Evolutionary conservation across 2,113 vertebrate species (phyloP), one percentile per base, ranked within the genome.

Genomic region (Cariama cristata): DNA sequence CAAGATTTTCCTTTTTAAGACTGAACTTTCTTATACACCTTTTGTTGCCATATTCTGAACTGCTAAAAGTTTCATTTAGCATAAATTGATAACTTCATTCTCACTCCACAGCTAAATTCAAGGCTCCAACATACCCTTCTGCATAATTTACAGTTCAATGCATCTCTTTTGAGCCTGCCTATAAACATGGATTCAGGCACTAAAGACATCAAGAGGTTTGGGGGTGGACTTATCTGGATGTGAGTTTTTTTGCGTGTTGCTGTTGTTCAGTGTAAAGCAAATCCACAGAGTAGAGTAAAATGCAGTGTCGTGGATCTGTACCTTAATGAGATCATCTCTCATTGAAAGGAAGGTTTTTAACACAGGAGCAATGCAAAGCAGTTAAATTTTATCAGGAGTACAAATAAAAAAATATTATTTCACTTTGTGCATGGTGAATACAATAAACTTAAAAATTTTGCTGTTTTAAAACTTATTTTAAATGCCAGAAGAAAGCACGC

Each of bases 51-150:
- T 47, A 44, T 66, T 97, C 63, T n/a, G 86, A 96, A 83, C 92
- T 56, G 19, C 40, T 94, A 79, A n/a, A 5, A 75, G 56, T 97
- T 95, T 96, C 79, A 91, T 92, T 93, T 88, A 93, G 35, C 62
- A 60, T 63, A 53, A 96, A 82, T 32, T 75, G 82, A 90, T 96
- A 96, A 92, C 74, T 95, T 93, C 67, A 84, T 88, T 95, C 91
- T 59, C 53, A 73, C 55, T 73, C 63, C 68, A 49, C 44, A 82
- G 68, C 84, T 81, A 86, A 84, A 90, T 79, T 63, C 88, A 94
- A 95, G 60, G 55, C 47, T 76, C 30, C 73, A 62, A 80, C 55
- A 72, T n/a, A 68, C 28, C 14, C 47, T 79, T 87, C 84, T 63
- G 4, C 7, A 14, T 33, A n/a, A 67, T 47, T 92, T 91, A 82